Conservation (phyloP, 2,797 vertebrate species). For the Poecilia velifera region DNA sequence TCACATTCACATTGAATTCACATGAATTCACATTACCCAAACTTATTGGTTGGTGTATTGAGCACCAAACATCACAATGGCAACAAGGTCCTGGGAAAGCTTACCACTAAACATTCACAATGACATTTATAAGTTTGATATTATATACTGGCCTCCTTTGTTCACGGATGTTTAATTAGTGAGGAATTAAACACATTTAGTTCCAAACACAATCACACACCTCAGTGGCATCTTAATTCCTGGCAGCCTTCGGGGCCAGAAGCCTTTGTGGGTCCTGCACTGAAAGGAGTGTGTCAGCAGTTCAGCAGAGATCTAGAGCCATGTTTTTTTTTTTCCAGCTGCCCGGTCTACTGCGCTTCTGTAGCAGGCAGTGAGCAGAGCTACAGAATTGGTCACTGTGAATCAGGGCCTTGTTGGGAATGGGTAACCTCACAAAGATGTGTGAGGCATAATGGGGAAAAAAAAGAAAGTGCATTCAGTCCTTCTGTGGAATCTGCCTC, state of each 20-base stretch:
- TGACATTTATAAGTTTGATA: constrained; percentile 37
- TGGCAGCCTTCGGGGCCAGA: constrained; percentile 44
- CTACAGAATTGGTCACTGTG: constrained; percentile 36
- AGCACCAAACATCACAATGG: constrained; percentile 31
- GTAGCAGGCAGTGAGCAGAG: constrained; percentile 42
- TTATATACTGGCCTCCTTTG: constrained; percentile 53
- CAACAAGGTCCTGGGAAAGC: constrained; percentile 71
- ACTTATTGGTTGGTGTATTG: no score
- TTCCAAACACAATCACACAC: constrained; percentile 18
- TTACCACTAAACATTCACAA: constrained; percentile 54
- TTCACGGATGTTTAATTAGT: constrained; percentile 58
- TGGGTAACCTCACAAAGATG: constrained; percentile 43
- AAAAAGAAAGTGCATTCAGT: constrained; percentile 36
- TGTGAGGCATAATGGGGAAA: constrained; percentile 28
- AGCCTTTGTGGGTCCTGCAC: constrained; percentile 56
- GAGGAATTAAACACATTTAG: constrained; percentile 61
- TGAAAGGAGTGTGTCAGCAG: constrained; percentile 75
- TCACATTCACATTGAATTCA: no score
- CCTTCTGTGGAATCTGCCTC: constrained; percentile 22
- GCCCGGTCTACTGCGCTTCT: constrained; percentile 48
- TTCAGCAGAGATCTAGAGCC: constrained; percentile 51
- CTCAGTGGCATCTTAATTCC: constrained; percentile 53
- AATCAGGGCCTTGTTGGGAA: constrained; percentile 62
- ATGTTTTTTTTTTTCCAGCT: constrained; percentile 40
- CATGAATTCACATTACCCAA: constrained; percentile 3